Conservation (phyloP, 2,113 vertebrate species). For the Macrotus californicus region DNA sequence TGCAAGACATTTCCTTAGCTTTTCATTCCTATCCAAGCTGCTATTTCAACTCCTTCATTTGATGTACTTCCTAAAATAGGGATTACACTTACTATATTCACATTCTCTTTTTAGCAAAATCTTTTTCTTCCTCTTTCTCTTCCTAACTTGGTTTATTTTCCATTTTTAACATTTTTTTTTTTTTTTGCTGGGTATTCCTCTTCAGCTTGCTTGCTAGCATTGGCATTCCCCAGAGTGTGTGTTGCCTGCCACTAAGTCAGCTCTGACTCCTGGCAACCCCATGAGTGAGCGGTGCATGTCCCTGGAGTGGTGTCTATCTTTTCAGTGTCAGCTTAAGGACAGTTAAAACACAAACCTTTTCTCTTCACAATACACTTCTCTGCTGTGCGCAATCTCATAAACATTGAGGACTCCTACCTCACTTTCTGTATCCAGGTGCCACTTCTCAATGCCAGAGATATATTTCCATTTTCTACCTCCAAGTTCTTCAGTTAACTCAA, state of each 20-base stretch:
- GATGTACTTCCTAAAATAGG: background rate
- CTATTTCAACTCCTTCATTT: background rate
- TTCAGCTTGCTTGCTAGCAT: background rate
- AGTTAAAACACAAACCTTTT: background rate
- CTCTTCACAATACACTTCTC: background rate
- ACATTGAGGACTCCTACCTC: background rate
- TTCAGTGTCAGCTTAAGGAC: background rate
- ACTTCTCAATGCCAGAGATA: background rate
- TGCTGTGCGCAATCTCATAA: background rate
- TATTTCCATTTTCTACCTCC: background rate
- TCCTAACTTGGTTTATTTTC: background rate
- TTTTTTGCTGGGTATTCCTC: background rate
- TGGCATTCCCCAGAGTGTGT: background rate
- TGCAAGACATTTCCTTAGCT: background rate
- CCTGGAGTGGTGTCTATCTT: background rate
- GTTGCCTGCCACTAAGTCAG: background rate
- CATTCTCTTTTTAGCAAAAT: background rate
- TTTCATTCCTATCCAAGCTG: background rate
- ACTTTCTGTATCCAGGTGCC: background rate
- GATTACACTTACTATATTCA: background rate
- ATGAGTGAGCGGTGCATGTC: background rate
- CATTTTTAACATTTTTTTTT: background rate
- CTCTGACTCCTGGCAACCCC: background rate
- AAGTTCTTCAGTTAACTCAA: background rate
- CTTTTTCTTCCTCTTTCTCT: background rate